Evolutionary conservation across 2,888 invertebrate genomes (phyloP).

Genomic region (Sceliomorpha sp.): DNA sequence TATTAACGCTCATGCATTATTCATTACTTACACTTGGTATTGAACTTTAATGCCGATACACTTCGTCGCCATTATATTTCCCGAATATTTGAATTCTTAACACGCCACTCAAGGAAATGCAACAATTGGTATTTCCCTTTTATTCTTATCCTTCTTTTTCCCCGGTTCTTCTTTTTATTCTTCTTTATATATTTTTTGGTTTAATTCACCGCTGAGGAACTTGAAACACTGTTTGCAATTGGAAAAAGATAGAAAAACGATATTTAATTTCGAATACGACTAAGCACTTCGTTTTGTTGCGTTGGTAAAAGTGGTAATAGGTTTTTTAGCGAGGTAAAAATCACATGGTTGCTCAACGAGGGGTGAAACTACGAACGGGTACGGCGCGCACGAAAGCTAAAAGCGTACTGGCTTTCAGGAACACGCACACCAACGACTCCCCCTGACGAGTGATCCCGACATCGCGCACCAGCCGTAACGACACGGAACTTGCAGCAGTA

Average conservation of each 20-base stretch:
- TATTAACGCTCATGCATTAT: conserved; percentile 40
- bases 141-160: too few species aligned
- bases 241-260: too few species aligned
- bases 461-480: conserved; percentile 42
- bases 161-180: too few species aligned
- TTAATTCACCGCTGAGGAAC: too few species aligned
- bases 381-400: conserved; percentile 22
- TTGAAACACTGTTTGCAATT: too few species aligned
- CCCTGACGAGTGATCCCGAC: conserved; percentile 47
- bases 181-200: too few species aligned
- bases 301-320: too few species aligned
- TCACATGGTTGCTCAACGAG: conserved; percentile 23
- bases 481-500: conserved; percentile 28
- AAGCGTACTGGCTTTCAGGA: conserved; percentile 38
- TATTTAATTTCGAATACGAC: too few species aligned
- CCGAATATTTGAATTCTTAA: not conserved
- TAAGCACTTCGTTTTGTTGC: too few species aligned
- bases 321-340: conserved; percentile 9
- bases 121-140: too few species aligned
- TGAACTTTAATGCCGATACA: conserved; percentile 47
- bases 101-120: not conserved
- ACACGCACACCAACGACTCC: conserved; percentile 29
- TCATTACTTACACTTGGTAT: conserved; percentile 47
- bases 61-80: conserved; percentile 25
- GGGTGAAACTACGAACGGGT: conserved; percentile 1